These are phyloP conservation scores for Stichodactyla helianthus DNA, from an alignment of 64 coral and sea anemone genomes.

Conservation along the genomic window DNA sequence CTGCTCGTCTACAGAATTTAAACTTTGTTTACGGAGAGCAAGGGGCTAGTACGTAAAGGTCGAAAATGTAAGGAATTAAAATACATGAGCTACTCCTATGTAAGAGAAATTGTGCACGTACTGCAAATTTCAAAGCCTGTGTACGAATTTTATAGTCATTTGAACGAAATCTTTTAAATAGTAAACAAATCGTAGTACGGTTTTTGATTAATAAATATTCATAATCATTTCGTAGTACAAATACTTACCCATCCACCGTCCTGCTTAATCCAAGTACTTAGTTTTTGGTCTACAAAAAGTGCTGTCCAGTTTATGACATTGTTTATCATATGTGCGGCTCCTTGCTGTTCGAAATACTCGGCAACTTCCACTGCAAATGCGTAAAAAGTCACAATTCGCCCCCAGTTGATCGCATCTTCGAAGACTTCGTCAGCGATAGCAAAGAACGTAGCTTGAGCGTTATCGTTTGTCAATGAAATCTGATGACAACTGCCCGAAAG, in stretches of 20 bases:
- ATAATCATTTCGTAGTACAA: background rate
- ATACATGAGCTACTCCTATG: background rate
- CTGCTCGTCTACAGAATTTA: background rate
- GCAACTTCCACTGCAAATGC: conserved; percentile 50
- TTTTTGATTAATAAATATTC: background rate
- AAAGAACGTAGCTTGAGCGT: conserved; percentile 37
- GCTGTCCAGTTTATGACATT: conserved; percentile 41
- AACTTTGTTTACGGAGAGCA: background rate
- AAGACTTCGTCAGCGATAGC: conserved; percentile 54
- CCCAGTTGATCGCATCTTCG: conserved; percentile 60
- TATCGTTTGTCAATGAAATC: conserved; percentile 19
- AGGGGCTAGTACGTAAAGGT: background rate
- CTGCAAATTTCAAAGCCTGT: background rate
- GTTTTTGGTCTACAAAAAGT: conserved; percentile 9
- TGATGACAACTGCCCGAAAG: conserved; percentile 40
- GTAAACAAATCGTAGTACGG: background rate
- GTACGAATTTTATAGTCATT: background rate
- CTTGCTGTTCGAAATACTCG: conserved; percentile 46
- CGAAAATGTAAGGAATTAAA: conserved; percentile 3
- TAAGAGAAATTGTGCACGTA: background rate
- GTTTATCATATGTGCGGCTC: conserved; percentile 29
- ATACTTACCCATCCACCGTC: conserved; percentile 8
- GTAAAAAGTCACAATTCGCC: conserved; percentile 37
- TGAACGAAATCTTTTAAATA: background rate
- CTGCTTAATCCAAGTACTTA: background rate